Evolutionary conservation across 2,797 vertebrate genomes (phyloP), one percentile per base, ranked within the genome.

Genomic region (Chelon auratus): DNA sequence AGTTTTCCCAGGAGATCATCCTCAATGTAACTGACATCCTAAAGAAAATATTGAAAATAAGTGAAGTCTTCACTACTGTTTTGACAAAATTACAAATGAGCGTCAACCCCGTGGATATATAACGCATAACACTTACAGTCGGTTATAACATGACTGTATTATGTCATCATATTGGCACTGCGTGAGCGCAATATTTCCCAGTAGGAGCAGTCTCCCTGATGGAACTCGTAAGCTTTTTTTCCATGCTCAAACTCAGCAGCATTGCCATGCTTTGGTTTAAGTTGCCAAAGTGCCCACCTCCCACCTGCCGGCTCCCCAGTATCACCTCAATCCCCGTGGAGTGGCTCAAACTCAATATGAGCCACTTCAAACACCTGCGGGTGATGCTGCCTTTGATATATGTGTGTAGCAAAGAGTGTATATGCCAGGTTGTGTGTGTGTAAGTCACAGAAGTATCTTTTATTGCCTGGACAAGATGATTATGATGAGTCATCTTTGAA

Each of bases 331-430:
- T 73, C 80, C 80, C 59, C 74, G 60, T 85, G 56, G 60, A 80
- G 61, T 68, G 64, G 76, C 74, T 87, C 73, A 80, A 83, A 86
- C 81, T 61, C 63, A 88, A 89, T 72, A 78, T 50, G 58, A 84
- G 69, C 62, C 77, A 75, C 69, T 84, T 90, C 71, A 87, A 80
- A 90, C 79, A 81, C 72, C 81, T 68, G 70, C 79, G 65, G 69
- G 20, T 76, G 59, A 83, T 77, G 42, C 68, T 72, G 45, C 57
- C 78, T 89, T 87, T 87, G 73, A 80, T 82, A 18, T 67, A 55
- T 62, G 50, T 72, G n/a, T 66, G 30, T 63, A 58, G 59, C 30
- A 33, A 33, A 33, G 30, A 5, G 30, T 33, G 50, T n/a, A 50
- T 18, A 47, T 17, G 40, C 43, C 13, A 57, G 43, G 26, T n/a